Conservation (phyloP, 2,888 invertebrate genomes). For the Mongoloraphidia duomilia region DNA sequence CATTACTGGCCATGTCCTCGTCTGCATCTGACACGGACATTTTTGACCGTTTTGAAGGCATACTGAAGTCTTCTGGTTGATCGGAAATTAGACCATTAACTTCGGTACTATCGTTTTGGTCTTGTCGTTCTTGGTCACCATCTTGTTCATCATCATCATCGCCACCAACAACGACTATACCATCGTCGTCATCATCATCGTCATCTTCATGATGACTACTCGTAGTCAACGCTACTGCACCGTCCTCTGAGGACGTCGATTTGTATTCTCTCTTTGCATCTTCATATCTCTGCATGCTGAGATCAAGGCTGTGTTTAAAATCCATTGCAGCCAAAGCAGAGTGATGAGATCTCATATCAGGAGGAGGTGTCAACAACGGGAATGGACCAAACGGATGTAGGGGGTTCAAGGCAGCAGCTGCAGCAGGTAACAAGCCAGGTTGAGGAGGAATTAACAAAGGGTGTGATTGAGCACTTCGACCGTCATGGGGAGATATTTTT, state of each 20-base stretch:
- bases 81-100: slow-evolving; percentile 30
- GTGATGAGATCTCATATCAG: slow-evolving; percentile 46
- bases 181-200: slow-evolving; percentile 58
- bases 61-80: slow-evolving; percentile 54
- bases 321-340: slow-evolving; percentile 40
- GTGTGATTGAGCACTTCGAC: slow-evolving; percentile 77
- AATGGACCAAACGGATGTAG: slow-evolving; percentile 66
- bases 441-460: slow-evolving; percentile 64
- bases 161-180: slow-evolving; percentile 65
- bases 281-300: slow-evolving; percentile 36
- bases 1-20: slow-evolving; percentile 41
- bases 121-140: slow-evolving; percentile 14
- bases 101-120: slow-evolving; percentile 26
- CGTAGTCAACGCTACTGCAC: slow-evolving; percentile 20
- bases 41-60: slow-evolving; percentile 46
- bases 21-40: slow-evolving; percentile 38
- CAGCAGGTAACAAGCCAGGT: slow-evolving; percentile 45
- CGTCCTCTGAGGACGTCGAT: slow-evolving; percentile 16
- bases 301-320: slow-evolving; percentile 48
- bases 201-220: slow-evolving; percentile 33
- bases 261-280: slow-evolving; percentile 28
- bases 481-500: slow-evolving; percentile 90
- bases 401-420: slow-evolving; percentile 49
- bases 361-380: slow-evolving; percentile 57
- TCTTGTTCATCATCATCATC: slow-evolving; percentile 39